Evolutionary conservation across 2,113 vertebrate species (phyloP).

Genomic region (Rhizomys pruinosus): DNA sequence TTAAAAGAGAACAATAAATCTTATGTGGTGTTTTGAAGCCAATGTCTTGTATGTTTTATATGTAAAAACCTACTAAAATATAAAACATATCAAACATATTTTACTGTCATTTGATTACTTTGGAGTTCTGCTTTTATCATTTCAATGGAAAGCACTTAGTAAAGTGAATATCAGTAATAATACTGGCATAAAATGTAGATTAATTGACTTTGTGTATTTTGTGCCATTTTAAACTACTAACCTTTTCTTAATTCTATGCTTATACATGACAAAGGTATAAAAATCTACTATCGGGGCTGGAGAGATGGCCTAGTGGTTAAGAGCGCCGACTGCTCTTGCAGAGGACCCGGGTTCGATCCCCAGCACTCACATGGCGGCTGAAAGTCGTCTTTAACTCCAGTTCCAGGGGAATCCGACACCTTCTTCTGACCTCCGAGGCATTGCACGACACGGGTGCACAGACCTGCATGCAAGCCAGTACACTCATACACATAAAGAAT

Average conservation of each 20-base stretch:
- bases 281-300: no score
- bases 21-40: not conserved
- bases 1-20: slow-evolving; percentile 47
- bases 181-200: not conserved
- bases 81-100: not conserved
- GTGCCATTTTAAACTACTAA: not conserved
- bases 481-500: no score
- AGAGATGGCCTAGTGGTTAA: no score
- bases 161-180: not conserved
- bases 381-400: no score
- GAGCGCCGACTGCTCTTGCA: no score
- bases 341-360: no score
- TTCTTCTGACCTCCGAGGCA: no score
- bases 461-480: no score
- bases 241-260: not conserved
- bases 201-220: not conserved
- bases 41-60: slow-evolving; percentile 32
- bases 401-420: no score
- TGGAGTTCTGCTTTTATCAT: slow-evolving; percentile 21
- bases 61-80: slow-evolving; percentile 41
- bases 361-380: no score
- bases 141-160: slow-evolving; percentile 13
- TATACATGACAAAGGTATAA: not conserved
- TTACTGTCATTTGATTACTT: not conserved
- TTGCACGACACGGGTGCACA: no score